Conservation (phyloP, 1,140 invertebrate species). For the Leucophenga varia region DNA sequence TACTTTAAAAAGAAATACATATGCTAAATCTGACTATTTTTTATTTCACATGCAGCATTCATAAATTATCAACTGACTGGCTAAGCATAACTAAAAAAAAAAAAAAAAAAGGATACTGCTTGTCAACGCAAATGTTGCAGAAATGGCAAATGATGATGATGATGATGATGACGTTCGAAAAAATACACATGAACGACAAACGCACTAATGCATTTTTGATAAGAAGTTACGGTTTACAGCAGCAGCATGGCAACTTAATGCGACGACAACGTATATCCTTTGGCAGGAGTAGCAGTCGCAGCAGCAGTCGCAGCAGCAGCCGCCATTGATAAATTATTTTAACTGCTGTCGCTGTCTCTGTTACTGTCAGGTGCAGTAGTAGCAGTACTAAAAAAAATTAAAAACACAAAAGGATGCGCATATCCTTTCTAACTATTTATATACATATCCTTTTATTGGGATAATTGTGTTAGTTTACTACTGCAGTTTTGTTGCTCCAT, state of each 20-base stretch:
- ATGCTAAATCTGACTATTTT: conserved; percentile 17
- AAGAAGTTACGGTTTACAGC: no score
- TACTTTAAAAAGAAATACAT: no score
- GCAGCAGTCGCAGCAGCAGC: conserved; percentile 18
- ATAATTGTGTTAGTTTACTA: no score
- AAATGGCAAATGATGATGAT: conserved; percentile 13
- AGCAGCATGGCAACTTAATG: conserved; percentile 41
- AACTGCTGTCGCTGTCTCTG: conserved; percentile 15
- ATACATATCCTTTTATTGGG: no score
- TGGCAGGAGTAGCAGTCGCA: background rate
- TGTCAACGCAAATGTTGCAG: conserved; percentile 33
- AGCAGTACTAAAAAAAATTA: conserved; percentile 21
- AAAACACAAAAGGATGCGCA: conserved; percentile 27
- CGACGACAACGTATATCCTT: no score
- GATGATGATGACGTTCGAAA: no score
- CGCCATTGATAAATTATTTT: conserved; percentile 44
- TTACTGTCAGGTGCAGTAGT: conserved; percentile 32
- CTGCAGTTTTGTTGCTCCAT: conserved; percentile 2
- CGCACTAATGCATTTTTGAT: no score
- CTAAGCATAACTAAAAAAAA: no score
- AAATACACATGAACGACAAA: no score
- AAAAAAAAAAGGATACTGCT: no score
- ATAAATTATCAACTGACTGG: no score
- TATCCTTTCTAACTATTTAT: conserved; percentile 19
- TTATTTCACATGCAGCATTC: conserved; percentile 24